Evolutionary conservation across 2,797 vertebrate species (phyloP).

Genomic region (Cyclopterus lumpus): DNA sequence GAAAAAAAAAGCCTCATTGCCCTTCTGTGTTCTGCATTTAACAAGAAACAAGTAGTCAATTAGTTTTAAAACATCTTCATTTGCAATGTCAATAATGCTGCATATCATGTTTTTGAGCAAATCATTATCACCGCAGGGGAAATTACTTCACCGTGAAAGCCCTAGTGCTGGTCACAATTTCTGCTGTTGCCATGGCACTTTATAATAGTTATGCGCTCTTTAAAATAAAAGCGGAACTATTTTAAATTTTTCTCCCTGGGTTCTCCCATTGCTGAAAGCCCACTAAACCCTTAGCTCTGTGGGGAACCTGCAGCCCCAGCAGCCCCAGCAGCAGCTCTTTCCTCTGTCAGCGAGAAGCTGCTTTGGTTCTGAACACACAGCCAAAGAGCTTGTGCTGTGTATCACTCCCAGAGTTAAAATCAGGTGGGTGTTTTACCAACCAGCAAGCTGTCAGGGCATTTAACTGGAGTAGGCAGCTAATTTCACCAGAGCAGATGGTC

Average conservation of each 20-base stretch:
- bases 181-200: constrained; percentile 14
- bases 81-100: neutral
- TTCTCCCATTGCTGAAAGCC: neutral
- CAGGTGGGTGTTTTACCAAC: constrained; percentile 56
- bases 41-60: neutral
- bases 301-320: neutral
- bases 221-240: constrained; percentile 8
- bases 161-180: neutral
- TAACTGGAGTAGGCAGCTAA: constrained; percentile 51
- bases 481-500: constrained; percentile 54
- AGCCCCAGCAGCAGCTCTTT: constrained; percentile 5
- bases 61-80: neutral
- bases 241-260: neutral
- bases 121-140: neutral
- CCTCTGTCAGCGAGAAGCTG: neutral
- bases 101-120: neutral
- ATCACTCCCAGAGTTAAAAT: constrained; percentile 40
- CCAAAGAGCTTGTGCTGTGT: constrained; percentile 40
- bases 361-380: constrained; percentile 14
- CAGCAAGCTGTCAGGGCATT: constrained; percentile 48
- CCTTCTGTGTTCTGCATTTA: neutral
- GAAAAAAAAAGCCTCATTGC: neutral
- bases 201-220: neutral
- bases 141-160: neutral
- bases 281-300: neutral